These are phyloP conservation scores for Pandemis cinnamomeana DNA, from an alignment of 2,888 invertebrate genomes.

Conservation along the genomic window DNA sequence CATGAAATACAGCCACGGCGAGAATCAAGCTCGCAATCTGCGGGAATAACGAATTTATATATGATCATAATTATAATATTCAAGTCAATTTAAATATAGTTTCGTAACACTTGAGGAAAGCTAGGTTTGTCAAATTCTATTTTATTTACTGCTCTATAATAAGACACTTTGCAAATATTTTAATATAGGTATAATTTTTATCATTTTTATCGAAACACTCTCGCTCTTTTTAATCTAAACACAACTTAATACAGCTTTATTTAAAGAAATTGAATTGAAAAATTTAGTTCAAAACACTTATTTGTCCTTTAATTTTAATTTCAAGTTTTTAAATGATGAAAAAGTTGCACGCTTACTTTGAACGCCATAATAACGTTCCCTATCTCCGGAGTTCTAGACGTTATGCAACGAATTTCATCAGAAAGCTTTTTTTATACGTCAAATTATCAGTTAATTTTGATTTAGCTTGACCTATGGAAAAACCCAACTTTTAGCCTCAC, in stretches of 20 bases:
- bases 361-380: neutral
- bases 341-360: neutral
- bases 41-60: neutral
- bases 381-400: neutral
- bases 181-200: no score
- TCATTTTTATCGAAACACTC: no score
- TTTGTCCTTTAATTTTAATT: neutral
- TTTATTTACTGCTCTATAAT: no score
- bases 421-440: neutral
- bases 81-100: no score
- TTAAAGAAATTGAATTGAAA: no score
- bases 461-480: neutral
- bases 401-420: neutral
- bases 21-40: constrained; percentile 2
- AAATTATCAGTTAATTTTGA: constrained; percentile 2
- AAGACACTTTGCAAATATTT: no score
- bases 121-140: no score
- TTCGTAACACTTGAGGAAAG: no score
- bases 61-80: no score
- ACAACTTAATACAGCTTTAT: no score
- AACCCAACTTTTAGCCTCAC: neutral
- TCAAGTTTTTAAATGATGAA: no score
- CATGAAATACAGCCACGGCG: neutral
- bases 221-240: no score
- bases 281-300: neutral